phyloP scores from a whole-genome alignment of 2,888 invertebrate genomes.

The Mesochorus sp. region DNA sequence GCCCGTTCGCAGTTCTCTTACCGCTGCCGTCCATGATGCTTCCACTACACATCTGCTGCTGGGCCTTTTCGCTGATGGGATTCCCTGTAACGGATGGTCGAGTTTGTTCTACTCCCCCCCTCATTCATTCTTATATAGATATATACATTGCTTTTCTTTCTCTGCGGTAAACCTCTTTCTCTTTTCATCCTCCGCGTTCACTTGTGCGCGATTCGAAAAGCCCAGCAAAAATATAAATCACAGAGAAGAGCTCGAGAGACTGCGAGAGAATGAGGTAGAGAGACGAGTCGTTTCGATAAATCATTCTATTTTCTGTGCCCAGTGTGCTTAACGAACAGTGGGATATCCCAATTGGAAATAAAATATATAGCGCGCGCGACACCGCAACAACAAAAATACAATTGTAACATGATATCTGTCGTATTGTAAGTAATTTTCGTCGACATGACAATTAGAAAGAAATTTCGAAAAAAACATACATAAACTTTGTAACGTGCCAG shows the following conservation, averaged over 20 bases:
- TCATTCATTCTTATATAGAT: not conserved
- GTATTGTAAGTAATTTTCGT: constrained; percentile 8
- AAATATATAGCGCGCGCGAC: not conserved
- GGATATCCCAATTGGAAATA: not conserved
- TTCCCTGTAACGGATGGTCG: constrained; percentile 64
- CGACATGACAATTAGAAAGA: constrained; percentile 3
- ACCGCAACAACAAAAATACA: constrained; percentile 79
- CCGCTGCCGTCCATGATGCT: constrained; percentile 33
- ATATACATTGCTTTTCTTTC: not conserved
- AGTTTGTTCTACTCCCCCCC: constrained; percentile 52
- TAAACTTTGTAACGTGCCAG: too few species aligned
- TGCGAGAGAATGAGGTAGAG: constrained; percentile 79
- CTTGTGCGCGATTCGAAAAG: constrained; percentile 11
- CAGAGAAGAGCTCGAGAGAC: not conserved
- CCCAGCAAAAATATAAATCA: constrained; percentile 42
- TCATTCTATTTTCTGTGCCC: constrained; percentile 22
- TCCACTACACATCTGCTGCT: constrained; percentile 70
- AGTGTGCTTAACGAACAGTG: constrained; percentile 2
- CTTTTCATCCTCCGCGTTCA: not conserved
- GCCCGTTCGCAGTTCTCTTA: constrained; percentile 46
- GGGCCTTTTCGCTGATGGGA: constrained; percentile 58
- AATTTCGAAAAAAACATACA: too few species aligned
- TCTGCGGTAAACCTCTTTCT: not conserved
- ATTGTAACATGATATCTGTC: constrained; percentile 61
- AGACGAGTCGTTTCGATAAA: constrained; percentile 81